A percentile compares a stretch with the other conserved stretches of the same genome.
Conservation (phyloP, 2,113 vertebrate genomes). For the Ancistrus triradiatus region DNA sequence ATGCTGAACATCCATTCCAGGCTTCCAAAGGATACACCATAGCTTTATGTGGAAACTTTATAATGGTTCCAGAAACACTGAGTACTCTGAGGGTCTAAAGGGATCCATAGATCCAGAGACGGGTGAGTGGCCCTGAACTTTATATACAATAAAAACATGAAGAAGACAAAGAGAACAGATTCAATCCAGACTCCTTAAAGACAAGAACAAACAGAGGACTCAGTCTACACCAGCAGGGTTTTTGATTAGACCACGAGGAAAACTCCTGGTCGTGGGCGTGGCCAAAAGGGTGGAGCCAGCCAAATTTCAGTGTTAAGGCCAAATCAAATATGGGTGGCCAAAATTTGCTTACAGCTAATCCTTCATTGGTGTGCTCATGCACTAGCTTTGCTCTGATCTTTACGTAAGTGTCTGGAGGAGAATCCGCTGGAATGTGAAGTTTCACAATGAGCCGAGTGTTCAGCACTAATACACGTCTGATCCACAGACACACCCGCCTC, state of each 20-base stretch:
- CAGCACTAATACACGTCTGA: conserved; percentile 65
- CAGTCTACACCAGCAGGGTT: neutral
- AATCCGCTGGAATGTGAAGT: conserved; percentile 65
- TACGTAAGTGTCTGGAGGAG: conserved; percentile 5
- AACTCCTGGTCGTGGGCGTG: neutral
- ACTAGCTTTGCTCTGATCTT: conserved; percentile 5
- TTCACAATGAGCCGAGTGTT: conserved; percentile 78
- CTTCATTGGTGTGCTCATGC: neutral
- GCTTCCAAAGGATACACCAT: too few relatives aligned
- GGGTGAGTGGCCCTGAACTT: too few relatives aligned
- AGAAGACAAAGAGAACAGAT: neutral
- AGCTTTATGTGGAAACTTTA: too few relatives aligned
- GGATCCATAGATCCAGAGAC: too few relatives aligned
- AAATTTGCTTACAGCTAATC: neutral
- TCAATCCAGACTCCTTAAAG: neutral
- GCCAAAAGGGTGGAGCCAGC: neutral
- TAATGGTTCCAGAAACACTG: too few relatives aligned
- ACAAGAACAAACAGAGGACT: neutral
- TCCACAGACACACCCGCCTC: conserved; percentile 79
- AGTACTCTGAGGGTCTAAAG: too few relatives aligned
- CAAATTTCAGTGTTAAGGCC: neutral
- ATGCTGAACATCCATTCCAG: too few relatives aligned
- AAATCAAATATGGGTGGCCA: neutral
- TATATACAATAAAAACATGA: too few relatives aligned
- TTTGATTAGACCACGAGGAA: neutral